These are phyloP conservation scores for Irena cyanogastra DNA, from an alignment of 2,113 vertebrate species.

Conservation along the genomic window DNA sequence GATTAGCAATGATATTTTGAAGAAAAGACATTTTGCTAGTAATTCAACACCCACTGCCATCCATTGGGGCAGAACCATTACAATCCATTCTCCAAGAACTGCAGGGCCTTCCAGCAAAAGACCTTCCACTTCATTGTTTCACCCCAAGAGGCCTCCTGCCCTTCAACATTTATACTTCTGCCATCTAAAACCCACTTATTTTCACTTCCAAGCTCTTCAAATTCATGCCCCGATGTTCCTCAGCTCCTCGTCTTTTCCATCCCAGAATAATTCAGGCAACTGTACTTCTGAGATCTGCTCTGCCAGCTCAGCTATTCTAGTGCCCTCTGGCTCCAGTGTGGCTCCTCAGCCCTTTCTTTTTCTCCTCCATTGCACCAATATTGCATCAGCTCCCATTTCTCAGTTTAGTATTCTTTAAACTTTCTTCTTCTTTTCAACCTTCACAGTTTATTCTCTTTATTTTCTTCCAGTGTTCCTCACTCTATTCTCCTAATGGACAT, in stretches of 20 bases:
- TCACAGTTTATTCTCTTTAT: background rate
- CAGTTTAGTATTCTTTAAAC: background rate
- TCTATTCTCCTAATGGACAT: background rate
- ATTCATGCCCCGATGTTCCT: background rate
- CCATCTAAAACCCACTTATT: background rate
- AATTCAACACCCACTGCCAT: slow-evolving; percentile 1
- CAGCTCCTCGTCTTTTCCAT: background rate
- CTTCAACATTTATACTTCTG: background rate
- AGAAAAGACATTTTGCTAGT: background rate
- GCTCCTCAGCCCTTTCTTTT: background rate
- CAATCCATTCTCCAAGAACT: background rate
- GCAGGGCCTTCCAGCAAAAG: background rate
- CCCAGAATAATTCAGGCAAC: background rate
- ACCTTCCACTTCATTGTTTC: background rate
- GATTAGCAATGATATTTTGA: background rate
- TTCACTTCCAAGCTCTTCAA: background rate
- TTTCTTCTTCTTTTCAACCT: background rate
- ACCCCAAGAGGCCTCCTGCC: background rate
- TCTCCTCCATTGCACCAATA: background rate
- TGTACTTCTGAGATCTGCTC: background rate
- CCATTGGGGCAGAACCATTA: background rate
- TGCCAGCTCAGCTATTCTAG: background rate
- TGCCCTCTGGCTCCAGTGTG: background rate
- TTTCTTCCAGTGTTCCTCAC: background rate
- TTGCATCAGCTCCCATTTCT: background rate